These are phyloP conservation scores for Philhelius pedissequus DNA, from an alignment of 2,888 invertebrate genomes.

Conservation along the genomic window DNA sequence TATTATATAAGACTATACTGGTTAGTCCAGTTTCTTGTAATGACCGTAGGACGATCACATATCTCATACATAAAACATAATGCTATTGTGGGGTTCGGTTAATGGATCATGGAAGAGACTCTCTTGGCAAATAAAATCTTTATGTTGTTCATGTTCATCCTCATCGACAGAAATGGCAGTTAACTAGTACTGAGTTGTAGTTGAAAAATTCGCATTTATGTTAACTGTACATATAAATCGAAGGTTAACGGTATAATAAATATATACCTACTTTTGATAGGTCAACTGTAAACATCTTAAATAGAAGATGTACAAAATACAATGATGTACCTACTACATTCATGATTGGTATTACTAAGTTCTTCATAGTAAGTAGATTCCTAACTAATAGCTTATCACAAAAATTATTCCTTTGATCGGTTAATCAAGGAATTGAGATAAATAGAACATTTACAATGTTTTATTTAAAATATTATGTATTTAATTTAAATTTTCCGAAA, in stretches of 20 bases:
- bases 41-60: slow-evolving; percentile 41
- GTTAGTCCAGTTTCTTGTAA: slow-evolving; percentile 64
- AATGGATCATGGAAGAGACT: slow-evolving; percentile 51
- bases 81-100: slow-evolving; percentile 45
- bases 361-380: no score
- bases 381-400: no score
- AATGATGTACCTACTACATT: not conserved
- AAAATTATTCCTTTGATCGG: no score
- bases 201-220: slow-evolving; percentile 12
- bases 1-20: slow-evolving; percentile 53
- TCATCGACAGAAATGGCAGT: slow-evolving; percentile 32
- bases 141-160: slow-evolving; percentile 25
- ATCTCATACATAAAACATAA: slow-evolving; percentile 29
- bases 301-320: not conserved
- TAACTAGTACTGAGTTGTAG: slow-evolving; percentile 9
- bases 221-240: not conserved
- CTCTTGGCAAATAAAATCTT: slow-evolving; percentile 49
- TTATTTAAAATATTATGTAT: no score
- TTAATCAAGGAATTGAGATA: no score
- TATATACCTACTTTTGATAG: not conserved
- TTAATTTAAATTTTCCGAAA: no score
- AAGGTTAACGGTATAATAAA: not conserved
- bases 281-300: not conserved
- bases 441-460: no score
- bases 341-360: not conserved